Base-by-base conservation (phyloP, 2,888 invertebrate species). In the Orthosia cruda region DNA sequence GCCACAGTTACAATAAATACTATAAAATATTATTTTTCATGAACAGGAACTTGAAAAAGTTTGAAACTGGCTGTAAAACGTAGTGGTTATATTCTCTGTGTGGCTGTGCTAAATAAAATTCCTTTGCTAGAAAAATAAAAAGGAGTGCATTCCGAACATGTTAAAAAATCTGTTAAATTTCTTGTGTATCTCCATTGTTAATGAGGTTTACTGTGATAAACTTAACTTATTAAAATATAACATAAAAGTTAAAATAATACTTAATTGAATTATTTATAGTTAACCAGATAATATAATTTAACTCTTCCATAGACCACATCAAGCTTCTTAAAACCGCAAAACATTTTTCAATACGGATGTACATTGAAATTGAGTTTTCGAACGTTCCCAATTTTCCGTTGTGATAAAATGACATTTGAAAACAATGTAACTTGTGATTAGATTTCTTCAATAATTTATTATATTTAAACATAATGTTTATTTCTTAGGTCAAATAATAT, bases 391-490 rank as follows among this genome's bases (percentile, higher is more conserved):
- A 86, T 91, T 88, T 85, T 82, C 91, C 91, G 92, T 92, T 92
- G 91, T 92, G 91, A 78, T 87, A 88, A 74, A 89, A 83, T 94
- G 91, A 91, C 91, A 81, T 93, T 92, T 90, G 87, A 93, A 92
- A 92, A 93, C 91, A 93, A 91, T 84, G 77, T 74, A 71, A 66
- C 67, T 84, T 84, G 64, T 77, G 73, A 77, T 70, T 76, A n/a
- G n/a, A 69, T 67, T 77, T 87, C 55, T 85, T 57, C 16, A 61
- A 0, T 67, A 54, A 12, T 67, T 47, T 61, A 50, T 1, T 58
- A 45, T 9, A 76, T 70, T 40, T 32, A 64, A 67, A 68, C 61
- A 73, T 20, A 79, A 87, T 87, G 86, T 64, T 67, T 61, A 55
- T 70, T 52, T 74, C 26, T 59, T 32, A 49, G 83, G 52, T 16